Percentiles rank a stretch among this genome's conserved stretches.
Evolutionary conservation across 2,113 vertebrate genomes (phyloP).

Genomic region (Nymphicus hollandicus): DNA sequence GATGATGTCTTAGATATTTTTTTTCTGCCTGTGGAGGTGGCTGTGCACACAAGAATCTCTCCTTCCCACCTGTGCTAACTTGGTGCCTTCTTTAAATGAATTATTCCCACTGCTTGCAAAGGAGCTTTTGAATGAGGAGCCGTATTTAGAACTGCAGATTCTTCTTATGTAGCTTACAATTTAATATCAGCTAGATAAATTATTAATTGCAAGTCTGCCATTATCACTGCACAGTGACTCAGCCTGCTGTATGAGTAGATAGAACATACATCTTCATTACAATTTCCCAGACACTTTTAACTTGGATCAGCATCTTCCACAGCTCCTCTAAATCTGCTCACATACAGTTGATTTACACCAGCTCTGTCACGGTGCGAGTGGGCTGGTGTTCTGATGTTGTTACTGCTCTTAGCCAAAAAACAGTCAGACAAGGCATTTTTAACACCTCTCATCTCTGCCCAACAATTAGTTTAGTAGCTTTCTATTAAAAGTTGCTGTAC

Average conservation of each 20-base stretch:
- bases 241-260: neutral
- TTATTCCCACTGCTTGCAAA: neutral
- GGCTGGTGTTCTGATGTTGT: neutral
- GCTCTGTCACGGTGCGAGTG: neutral
- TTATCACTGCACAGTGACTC: neutral
- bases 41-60: neutral
- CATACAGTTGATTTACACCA: neutral
- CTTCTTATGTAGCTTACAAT: neutral
- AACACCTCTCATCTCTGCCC: neutral
- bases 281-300: constrained; percentile 3
- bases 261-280: constrained; percentile 15
- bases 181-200: constrained; percentile 35
- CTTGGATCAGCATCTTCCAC: neutral
- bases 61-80: neutral
- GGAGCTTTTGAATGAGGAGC: constrained; percentile 12
- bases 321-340: neutral
- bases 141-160: neutral
- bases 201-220: constrained; percentile 16
- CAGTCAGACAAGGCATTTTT: neutral
- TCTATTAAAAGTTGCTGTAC: neutral
- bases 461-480: neutral
- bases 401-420: neutral
- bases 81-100: neutral
- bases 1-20: neutral
- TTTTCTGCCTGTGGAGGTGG: neutral